Conservation (phyloP, 2,888 invertebrate species). For the Drosophila fungiperda region DNA sequence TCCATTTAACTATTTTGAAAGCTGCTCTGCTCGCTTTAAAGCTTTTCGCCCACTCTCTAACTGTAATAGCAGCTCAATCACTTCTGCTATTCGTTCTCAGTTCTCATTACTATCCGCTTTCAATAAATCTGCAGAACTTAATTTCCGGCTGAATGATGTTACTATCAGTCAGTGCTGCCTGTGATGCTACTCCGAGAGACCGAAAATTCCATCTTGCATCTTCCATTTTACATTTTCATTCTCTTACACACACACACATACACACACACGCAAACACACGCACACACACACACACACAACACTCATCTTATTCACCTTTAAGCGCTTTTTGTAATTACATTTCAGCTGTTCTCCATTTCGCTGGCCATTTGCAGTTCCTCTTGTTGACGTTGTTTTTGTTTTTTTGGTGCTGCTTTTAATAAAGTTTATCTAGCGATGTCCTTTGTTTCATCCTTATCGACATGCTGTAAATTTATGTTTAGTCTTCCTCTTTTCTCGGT, state of each 20-base stretch:
- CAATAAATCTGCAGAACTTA: slow-evolving; percentile 84
- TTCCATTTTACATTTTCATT: slow-evolving; percentile 31
- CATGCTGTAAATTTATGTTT: slow-evolving; percentile 76
- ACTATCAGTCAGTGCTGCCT: slow-evolving; percentile 42
- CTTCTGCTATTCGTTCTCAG: slow-evolving; percentile 33
- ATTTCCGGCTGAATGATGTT: slow-evolving; percentile 83
- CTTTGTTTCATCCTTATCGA: slow-evolving; percentile 76
- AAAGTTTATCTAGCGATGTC: slow-evolving; percentile 79
- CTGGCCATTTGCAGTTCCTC: slow-evolving; percentile 28
- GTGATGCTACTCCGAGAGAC: not conserved
- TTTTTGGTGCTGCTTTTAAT: slow-evolving; percentile 64
- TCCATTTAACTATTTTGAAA: not conserved
- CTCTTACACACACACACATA: slow-evolving; percentile 14
- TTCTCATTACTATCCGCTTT: slow-evolving; percentile 83
- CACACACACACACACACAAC: slow-evolving; percentile 15
- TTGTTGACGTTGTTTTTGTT: slow-evolving; percentile 35
- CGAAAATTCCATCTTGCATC: slow-evolving; percentile 17
- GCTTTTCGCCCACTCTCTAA: slow-evolving; percentile 4
- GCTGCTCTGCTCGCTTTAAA: not conserved
- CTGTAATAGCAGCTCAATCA: slow-evolving; percentile 38
- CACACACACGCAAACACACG: not conserved
- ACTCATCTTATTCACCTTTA: slow-evolving; percentile 72
- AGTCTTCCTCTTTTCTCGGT: slow-evolving; percentile 28
- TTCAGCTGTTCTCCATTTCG: slow-evolving; percentile 65
- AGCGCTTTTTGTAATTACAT: slow-evolving; percentile 79